Conservation (phyloP, 2,797 vertebrate species). For the Vultur gryphus region DNA sequence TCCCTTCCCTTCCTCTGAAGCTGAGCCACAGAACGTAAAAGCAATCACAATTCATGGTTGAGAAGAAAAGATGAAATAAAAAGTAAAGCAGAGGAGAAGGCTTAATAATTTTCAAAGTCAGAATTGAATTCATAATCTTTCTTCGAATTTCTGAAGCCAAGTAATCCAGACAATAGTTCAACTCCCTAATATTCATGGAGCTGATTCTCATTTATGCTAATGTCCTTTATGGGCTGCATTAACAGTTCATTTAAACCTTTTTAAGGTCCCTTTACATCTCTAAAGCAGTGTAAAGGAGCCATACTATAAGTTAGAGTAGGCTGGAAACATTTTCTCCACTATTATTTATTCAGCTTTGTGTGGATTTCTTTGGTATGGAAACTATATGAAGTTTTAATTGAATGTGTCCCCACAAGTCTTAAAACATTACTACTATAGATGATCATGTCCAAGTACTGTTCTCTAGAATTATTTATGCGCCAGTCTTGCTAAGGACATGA, state of each 20-base stretch:
- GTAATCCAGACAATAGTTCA: neutral
- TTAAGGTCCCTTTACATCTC: neutral
- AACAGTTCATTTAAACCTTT: neutral
- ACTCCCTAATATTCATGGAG: neutral
- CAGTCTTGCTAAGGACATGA: neutral
- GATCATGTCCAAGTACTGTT: neutral
- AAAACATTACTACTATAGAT: neutral
- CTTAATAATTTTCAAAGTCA: neutral
- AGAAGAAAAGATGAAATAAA: neutral
- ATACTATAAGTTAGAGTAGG: neutral
- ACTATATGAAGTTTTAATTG: neutral
- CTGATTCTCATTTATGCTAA: neutral
- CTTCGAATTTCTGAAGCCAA: neutral
- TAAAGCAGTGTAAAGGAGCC: neutral
- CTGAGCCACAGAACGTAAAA: neutral
- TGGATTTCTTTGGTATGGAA: neutral
- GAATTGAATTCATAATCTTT: neutral
- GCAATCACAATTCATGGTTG: neutral
- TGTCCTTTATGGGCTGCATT: neutral
- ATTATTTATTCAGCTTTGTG: conserved; percentile 10
- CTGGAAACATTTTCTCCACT: neutral
- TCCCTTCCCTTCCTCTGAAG: neutral
- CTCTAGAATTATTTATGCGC: neutral
- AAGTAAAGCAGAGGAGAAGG: neutral
- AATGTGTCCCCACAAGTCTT: conserved; percentile 10